Evolutionary conservation across 2,888 invertebrate species (phyloP), one percentile per base, ranked within the genome.

Genomic region (Parnassius apollo): DNA sequence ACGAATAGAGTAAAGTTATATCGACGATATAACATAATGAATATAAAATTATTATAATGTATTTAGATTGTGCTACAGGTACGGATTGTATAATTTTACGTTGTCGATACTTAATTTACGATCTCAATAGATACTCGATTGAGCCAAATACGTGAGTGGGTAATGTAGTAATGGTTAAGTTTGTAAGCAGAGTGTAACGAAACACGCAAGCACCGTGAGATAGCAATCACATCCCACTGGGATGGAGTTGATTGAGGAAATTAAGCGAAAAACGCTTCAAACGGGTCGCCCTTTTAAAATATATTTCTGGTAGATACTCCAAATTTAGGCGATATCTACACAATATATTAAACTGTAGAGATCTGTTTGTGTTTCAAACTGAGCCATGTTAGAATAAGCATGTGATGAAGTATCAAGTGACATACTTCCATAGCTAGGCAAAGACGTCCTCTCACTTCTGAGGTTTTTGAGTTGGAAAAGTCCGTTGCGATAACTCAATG

Each of bases 131-230:
- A 48, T 10, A 59, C 59, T 63, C 63, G 63, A 63, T 42, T 50
- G 55, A 45, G n/a, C n/a, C n/a, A n/a, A 62, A 61, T 55, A 55
- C 42, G 35, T 48, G 18, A 42, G 57, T 58, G 64, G 10, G 59
- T 57, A 10, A 22, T 12, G 59, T 63, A 12, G 63, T 63, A 57
- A 50, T 71, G 66, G 76, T 73, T 73, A 44, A 44, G 63, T 59
- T 64, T 57, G 48, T 73, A 71, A 70, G 75, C 75, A 76, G 80
- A 83, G 77, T 75, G 80, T 73, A 71, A 67, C 63, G 64, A 57
- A 77, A 77, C 85, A 85, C 83, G 85, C 85, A 75, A 85, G 68
- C 78, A 69, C 68, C 82, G 82, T 82, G 84, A 82, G 85, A 85
- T 84, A 75, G 67, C 71, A 77, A 84, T 83, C 81, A 64, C 69